Conservation (phyloP, 2,113 vertebrate genomes). For the Salvelinus namaycush region DNA sequence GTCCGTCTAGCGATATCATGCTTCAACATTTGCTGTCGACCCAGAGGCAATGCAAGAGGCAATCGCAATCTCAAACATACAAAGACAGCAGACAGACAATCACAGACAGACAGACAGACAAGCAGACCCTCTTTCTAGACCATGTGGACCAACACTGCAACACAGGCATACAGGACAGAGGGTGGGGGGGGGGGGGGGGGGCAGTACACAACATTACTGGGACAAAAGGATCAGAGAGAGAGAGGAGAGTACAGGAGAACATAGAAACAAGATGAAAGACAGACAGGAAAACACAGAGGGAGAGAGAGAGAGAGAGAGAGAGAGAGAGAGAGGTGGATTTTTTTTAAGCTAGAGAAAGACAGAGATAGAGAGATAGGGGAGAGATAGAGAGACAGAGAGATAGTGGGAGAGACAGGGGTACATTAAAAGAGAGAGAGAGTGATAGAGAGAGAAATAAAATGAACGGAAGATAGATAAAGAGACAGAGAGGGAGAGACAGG, state of each 20-base stretch:
- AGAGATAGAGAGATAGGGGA: constrained; percentile 20
- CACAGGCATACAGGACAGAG: neutral
- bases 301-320: constrained; percentile 1
- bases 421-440: neutral
- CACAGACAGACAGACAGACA: neutral
- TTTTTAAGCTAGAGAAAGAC: neutral
- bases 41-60: neutral
- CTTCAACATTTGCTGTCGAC: neutral
- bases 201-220: neutral
- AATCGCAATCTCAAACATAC: neutral
- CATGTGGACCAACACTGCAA: neutral
- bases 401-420: neutral
- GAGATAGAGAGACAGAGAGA: constrained; percentile 15
- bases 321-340: neutral
- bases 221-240: neutral
- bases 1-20: neutral
- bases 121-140: neutral
- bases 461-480: neutral
- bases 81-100: neutral
- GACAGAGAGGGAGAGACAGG: constrained; percentile 21
- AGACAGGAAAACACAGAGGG: neutral
- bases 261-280: neutral
- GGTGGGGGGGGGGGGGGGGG: neutral
- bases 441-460: neutral
- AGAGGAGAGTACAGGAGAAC: neutral